Conservation (phyloP, 2,888 invertebrate species). For the Platynereis dumerilii region DNA sequence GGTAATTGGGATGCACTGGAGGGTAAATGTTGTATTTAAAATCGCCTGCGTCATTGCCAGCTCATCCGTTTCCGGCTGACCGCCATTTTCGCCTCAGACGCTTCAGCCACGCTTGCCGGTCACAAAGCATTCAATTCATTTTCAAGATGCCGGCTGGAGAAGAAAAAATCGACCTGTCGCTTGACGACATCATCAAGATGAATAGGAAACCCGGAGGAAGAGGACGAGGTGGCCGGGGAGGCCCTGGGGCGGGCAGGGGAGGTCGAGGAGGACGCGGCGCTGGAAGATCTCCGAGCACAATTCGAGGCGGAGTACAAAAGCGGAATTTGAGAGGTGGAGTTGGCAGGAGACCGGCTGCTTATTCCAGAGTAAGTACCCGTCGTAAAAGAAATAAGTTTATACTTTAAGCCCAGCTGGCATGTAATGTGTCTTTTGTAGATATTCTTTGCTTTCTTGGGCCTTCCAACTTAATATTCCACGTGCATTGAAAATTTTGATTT, state of each 20-base stretch:
- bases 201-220: conserved; percentile 62
- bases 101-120: conserved; percentile 4
- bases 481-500: too few relatives aligned
- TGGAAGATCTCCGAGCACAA: conserved; percentile 61
- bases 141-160: conserved; percentile 25
- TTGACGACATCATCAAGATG: conserved; percentile 92
- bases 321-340: conserved; percentile 33
- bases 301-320: conserved; percentile 56
- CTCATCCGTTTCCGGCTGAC: conserved; percentile 9
- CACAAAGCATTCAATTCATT: conserved; percentile 3
- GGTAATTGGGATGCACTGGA: too few relatives aligned
- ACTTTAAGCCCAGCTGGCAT: too few relatives aligned
- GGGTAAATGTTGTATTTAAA: background rate
- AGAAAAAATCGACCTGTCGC: conserved; percentile 93
- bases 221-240: conserved; percentile 66
- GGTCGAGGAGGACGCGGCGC: conserved; percentile 36
- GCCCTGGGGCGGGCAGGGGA: conserved; percentile 64
- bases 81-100: conserved; percentile 21
- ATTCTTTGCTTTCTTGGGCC: too few relatives aligned
- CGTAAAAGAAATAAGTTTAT: too few relatives aligned
- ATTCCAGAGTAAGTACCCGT: conserved; percentile 74
- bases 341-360: conserved; percentile 66
- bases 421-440: too few relatives aligned
- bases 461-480: too few relatives aligned
- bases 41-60: background rate